Evolutionary conservation across 1,140 invertebrate species (phyloP).

Genomic region (Drosophila sp.): DNA sequence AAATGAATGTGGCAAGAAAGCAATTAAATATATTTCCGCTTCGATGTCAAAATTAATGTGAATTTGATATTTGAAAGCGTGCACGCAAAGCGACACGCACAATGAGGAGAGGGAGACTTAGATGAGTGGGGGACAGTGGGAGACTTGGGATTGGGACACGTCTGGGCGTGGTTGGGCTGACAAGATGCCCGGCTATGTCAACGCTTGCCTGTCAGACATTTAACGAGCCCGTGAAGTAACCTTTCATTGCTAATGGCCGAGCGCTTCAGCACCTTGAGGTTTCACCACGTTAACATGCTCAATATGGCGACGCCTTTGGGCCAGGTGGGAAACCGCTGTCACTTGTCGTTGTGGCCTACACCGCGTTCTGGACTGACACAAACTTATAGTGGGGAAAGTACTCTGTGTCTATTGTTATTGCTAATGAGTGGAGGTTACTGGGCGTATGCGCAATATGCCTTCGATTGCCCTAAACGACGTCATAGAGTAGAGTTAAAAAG

Average conservation of each 20-base stretch:
- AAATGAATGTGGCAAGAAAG: conserved; percentile 49
- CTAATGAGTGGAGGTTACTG: conserved; percentile 52
- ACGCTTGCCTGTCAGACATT: conserved; percentile 54
- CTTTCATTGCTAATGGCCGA: conserved; percentile 33
- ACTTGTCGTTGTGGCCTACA: conserved; percentile 5
- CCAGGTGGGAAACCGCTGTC: conserved; percentile 17
- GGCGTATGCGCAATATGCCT: conserved; percentile 44
- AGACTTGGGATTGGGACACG: conserved; percentile 1
- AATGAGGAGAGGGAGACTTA: not conserved
- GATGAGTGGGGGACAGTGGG: not conserved
- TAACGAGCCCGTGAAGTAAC: conserved; percentile 34
- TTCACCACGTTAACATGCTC: conserved; percentile 54
- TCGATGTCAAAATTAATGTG: conserved; percentile 79
- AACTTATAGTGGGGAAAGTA: conserved; percentile 19
- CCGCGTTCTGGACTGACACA: conserved; percentile 48
- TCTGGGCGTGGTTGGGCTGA: conserved; percentile 45
- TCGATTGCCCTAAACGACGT: conserved; percentile 6
- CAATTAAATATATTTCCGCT: conserved; percentile 82
- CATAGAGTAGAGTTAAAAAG: conserved; percentile 40
- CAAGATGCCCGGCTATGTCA: conserved; percentile 52
- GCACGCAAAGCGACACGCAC: conserved; percentile 51
- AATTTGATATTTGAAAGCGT: conserved; percentile 75
- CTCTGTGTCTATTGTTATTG: conserved; percentile 34
- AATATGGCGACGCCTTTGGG: conserved; percentile 37
- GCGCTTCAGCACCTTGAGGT: conserved; percentile 59